Evolutionary conservation across 2,888 invertebrate species (phyloP), one percentile per base, ranked within the genome.

Genomic region (Muscina levida): DNA sequence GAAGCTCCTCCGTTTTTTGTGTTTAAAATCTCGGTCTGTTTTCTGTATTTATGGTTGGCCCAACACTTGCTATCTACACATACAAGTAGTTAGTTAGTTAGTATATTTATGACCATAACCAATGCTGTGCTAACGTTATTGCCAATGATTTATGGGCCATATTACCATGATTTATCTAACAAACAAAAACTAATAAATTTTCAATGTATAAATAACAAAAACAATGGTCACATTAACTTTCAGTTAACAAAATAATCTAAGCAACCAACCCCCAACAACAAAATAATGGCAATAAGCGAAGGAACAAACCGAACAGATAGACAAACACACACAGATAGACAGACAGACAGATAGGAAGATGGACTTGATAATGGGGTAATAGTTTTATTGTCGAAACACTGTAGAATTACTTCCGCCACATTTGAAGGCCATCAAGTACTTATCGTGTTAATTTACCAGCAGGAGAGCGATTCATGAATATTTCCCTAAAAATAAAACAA

Each of bases 381-480:
- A 81, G 74, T 81, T 81, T 81, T 81, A 81, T 81, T 68, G 81
- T 65, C 74, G 67, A 17, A 26, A 51, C 72, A 67, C 62, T 39
- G 8, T 11, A 85, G 85, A 84, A 88, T 88, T 88, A 88, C 85
- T 87, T 88, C 87, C 87, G 87, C 89, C 85, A 87, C 88, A 88
- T 88, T 42, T 88, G 88, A 84, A 84, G 85, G 83, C 87, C 87
- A 87, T 88, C 87, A 88, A 88, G 87, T 88, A 87, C 87, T 88
- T 88, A 89, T 86, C 87, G 89, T 85, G 88, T 88, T 89, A 88
- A 88, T 89, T 88, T 88, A 88, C 86, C 87, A 82, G 77, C 80
- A 78, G 80, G 77, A 78, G 77, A 75, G 57, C 65, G 24, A 57
- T 17, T 31, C 57, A 71, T 66, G 62, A 22, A 42, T 19, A 66